Percentiles rank a stretch among this genome's conserved stretches.
phyloP scores from a whole-genome alignment of 2,113 vertebrate species.

The Tetrax tetrax region DNA sequence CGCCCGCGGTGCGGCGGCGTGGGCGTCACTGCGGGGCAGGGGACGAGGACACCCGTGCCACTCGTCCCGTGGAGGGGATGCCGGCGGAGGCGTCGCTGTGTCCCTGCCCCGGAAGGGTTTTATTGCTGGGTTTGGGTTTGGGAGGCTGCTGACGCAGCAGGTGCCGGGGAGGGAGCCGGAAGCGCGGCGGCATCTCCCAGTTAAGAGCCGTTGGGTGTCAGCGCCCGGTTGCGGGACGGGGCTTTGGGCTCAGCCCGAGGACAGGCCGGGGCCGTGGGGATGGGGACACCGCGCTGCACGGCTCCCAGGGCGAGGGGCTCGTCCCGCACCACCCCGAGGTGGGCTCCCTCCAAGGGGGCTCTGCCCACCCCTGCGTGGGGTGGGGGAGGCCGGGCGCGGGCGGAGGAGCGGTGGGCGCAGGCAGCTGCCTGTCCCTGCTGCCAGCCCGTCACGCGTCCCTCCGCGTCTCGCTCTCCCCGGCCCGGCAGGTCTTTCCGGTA shows the following conservation, averaged over 20 bases:
- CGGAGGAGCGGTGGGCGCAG: not conserved
- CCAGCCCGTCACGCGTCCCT: not conserved
- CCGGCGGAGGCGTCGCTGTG: accelerated
- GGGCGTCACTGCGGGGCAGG: accelerated
- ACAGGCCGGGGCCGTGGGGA: not conserved
- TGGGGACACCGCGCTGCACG: not conserved
- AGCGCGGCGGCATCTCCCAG: not conserved
- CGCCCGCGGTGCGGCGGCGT: not conserved
- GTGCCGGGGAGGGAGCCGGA: not conserved
- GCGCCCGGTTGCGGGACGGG: accelerated
- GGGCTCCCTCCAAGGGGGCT: not conserved
- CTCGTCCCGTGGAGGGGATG: not conserved
- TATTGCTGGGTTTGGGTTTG: not conserved
- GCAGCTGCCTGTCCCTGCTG: constrained; percentile 20
- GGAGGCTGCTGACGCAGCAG: constrained; percentile 42
- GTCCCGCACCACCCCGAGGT: not conserved
- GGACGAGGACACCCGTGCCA: not conserved
- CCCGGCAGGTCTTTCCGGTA: constrained; percentile 55
- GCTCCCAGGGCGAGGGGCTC: not conserved
- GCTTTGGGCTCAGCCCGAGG: not conserved
- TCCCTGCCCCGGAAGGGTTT: not conserved
- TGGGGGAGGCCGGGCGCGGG: not conserved
- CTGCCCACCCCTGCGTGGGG: not conserved
- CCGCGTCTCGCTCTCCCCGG: not conserved
- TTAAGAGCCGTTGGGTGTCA: not conserved